Conservation (phyloP, 1,140 invertebrate genomes). For the Drosophila leontia region DNA sequence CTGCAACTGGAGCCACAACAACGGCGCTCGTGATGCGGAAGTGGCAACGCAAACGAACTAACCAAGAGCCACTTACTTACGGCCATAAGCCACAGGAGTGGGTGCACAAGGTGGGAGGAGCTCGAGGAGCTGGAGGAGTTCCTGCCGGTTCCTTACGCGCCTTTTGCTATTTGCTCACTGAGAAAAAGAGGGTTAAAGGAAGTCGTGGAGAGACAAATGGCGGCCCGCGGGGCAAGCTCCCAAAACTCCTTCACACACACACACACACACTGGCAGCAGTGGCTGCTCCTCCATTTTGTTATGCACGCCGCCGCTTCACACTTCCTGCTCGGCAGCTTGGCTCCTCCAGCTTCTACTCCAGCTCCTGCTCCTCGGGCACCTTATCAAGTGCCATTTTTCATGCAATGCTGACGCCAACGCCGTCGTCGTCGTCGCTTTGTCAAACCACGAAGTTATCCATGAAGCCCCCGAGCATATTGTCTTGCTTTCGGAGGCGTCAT, state of each 20-base stretch:
- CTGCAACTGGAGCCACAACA: slow-evolving; percentile 24
- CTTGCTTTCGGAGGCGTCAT: slow-evolving; percentile 37
- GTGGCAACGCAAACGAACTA: slow-evolving; percentile 78
- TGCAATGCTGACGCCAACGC: slow-evolving; percentile 62
- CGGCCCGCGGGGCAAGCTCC: slow-evolving; percentile 59
- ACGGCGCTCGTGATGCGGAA: slow-evolving; percentile 63
- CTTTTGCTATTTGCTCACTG: slow-evolving; percentile 80
- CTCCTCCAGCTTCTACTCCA: slow-evolving; percentile 16
- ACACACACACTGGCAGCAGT: slow-evolving; percentile 23
- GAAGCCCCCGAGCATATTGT: slow-evolving; percentile 64
- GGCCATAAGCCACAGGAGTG: slow-evolving; percentile 70
- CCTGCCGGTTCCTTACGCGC: slow-evolving; percentile 62
- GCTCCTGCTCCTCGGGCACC: slow-evolving; percentile 34
- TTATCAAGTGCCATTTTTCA: slow-evolving; percentile 83
- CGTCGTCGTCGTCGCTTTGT: slow-evolving; percentile 58
- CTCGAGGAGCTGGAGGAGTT: background rate
- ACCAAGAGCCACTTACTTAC: slow-evolving; percentile 82
- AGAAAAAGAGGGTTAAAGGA: slow-evolving; percentile 53
- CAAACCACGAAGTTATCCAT: slow-evolving; percentile 77
- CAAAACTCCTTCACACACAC: slow-evolving; percentile 21
- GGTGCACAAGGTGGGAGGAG: slow-evolving; percentile 8
- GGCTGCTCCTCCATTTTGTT: slow-evolving; percentile 52
- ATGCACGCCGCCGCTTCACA: slow-evolving; percentile 72
- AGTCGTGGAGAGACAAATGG: slow-evolving; percentile 54
- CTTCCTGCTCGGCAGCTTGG: slow-evolving; percentile 77